These are phyloP conservation scores for Torymus auratus DNA, from an alignment of 2,888 invertebrate genomes.

Conservation along the genomic window DNA sequence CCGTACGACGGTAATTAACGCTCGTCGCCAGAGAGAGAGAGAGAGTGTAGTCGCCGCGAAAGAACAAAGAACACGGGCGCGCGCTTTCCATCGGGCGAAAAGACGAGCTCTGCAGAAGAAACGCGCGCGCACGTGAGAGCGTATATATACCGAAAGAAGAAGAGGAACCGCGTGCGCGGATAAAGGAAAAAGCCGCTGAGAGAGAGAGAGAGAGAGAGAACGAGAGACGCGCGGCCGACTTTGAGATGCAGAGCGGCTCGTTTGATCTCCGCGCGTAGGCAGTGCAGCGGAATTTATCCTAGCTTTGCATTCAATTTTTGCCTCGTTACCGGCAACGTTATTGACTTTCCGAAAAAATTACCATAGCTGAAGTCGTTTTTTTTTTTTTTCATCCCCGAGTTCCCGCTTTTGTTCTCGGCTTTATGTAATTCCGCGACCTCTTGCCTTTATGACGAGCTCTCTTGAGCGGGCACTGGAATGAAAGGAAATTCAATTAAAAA, in stretches of 20 bases:
- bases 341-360: conserved; percentile 57
- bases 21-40: background rate
- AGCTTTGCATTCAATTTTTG: conserved; percentile 56
- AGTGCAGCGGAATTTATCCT: conserved; percentile 31
- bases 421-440: conserved; percentile 39
- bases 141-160: conserved; percentile 1
- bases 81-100: conserved; percentile 36
- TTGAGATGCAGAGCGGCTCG: conserved; percentile 64
- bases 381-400: conserved; percentile 29
- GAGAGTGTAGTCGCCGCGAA: no score
- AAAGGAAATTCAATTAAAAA: conserved; percentile 39
- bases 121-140: background rate
- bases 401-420: conserved; percentile 19
- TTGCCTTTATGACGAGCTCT: conserved; percentile 17
- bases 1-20: conserved; percentile 50
- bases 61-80: conserved; percentile 34
- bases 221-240: conserved; percentile 48
- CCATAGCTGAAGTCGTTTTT: conserved; percentile 41
- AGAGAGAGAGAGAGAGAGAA: conserved; percentile 19
- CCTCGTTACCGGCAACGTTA: conserved; percentile 48
- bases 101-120: conserved; percentile 12
- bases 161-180: background rate
- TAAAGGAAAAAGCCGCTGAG: conserved; percentile 24
- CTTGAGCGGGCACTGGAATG: background rate
- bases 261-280: conserved; percentile 59